Percentiles rank a stretch among this genome's conserved stretches.
Conservation (phyloP, 1,140 invertebrate genomes). For the Dreissena rostriformis region DNA sequence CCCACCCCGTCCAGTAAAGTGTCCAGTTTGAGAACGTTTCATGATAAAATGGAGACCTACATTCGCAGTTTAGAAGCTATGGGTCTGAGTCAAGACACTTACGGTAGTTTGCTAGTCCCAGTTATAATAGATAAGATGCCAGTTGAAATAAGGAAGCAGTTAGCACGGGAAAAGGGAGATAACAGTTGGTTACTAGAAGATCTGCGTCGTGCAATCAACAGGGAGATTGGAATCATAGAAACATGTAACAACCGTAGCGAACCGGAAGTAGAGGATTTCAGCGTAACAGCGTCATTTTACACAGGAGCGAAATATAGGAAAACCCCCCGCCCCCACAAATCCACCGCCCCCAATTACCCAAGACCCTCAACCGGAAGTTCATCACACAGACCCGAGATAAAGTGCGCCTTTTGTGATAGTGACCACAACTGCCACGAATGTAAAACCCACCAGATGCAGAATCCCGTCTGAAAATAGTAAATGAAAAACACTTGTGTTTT, state of each 20-base stretch:
- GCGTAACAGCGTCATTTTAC: too few species aligned
- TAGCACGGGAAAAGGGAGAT: background rate
- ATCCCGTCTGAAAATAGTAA: background rate
- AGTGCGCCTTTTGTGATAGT: too few species aligned
- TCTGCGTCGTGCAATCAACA: background rate
- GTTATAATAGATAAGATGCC: constrained; percentile 1
- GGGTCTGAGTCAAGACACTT: background rate
- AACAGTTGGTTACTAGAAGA: constrained; percentile 1
- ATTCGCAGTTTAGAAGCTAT: constrained; percentile 10
- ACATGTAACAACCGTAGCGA: too few species aligned
- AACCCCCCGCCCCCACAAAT: too few species aligned
- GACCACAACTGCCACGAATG: too few species aligned
- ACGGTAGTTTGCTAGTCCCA: constrained; percentile 10
- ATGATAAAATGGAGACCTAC: constrained; percentile 16
- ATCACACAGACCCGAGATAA: too few species aligned
- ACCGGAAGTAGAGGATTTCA: too few species aligned
- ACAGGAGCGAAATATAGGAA: too few species aligned
- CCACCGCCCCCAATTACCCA: too few species aligned
- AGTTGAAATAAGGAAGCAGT: background rate
- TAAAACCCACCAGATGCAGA: too few species aligned
- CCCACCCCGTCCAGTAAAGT: background rate
- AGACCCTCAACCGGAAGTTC: too few species aligned
- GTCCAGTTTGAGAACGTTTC: background rate
- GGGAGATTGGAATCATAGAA: background rate
- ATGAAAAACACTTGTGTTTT: background rate